Percentiles rank a stretch among this genome's conserved stretches.
These are phyloP conservation scores for Pseudococcus longispinus DNA, from an alignment of 2,888 invertebrate genomes.

Conservation along the genomic window DNA sequence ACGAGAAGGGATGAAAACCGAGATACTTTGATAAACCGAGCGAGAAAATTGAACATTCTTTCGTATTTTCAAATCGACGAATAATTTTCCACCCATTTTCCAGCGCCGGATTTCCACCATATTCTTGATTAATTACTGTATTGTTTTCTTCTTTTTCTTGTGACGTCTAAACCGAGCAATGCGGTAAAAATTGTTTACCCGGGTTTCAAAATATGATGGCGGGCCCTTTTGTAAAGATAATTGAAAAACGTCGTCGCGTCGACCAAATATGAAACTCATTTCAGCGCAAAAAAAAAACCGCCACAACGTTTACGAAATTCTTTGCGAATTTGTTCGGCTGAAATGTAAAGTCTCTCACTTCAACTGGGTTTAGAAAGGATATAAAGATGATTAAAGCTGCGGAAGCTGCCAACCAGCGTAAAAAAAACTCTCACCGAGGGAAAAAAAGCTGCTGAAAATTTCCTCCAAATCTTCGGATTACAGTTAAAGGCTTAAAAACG, in stretches of 20 bases:
- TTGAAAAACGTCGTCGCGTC: neutral
- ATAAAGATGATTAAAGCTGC: constrained; percentile 2
- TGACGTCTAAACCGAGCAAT: neutral
- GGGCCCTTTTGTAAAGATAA: neutral
- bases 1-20: neutral
- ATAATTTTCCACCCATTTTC: neutral
- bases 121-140: neutral
- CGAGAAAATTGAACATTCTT: neutral
- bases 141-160: neutral
- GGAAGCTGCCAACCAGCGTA: neutral
- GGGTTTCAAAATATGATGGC: neutral
- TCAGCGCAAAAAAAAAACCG: neutral
- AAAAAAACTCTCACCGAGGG: neutral
- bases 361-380: neutral
- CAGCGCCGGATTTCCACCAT: neutral
- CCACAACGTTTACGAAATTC: neutral
- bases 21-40: neutral
- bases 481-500: constrained; percentile 5
- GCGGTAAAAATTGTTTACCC: neutral
- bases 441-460: neutral
- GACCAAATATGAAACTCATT: neutral
- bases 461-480: constrained; percentile 2
- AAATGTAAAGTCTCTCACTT: neutral
- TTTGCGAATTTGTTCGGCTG: neutral
- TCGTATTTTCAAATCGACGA: too few relatives aligned